Base-by-base conservation (phyloP, 2,888 invertebrate genomes). In the Thereva nobilitata region DNA sequence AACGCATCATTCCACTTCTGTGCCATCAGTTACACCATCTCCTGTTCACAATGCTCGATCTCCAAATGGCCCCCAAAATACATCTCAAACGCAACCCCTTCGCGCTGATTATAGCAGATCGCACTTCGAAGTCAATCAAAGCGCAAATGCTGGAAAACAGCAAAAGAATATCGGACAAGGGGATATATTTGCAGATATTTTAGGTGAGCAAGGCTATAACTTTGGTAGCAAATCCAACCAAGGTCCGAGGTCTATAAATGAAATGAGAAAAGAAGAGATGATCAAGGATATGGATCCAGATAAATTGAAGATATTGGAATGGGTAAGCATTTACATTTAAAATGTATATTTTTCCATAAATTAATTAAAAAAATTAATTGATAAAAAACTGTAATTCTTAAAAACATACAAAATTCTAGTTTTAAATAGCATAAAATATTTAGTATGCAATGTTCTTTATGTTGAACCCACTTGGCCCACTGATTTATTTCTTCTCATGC, bases 261-360 rank as follows among this genome's bases (percentile, higher is more conserved):
- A 91, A 71, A 95, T 97, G 95, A 84, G 95, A 37, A 94, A 94
- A 76, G 92, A 89, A 71, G 92, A 93, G 74, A 83, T 93, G 75
- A 89, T 87, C 1, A 90, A 86, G 74, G 92, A 92, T 67, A 94
- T 93, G 90, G 96, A 97, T 82, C 96, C 96, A 0, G 94, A 95
- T 71, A 91, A 91, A 79, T 79, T 96, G 55, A 93, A 89, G 82
- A 86, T 92, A 72, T 82, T 86, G 73, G 91, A 91, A 77, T 92
- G 92, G 92, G 93, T 93, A 77, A 78, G 79, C 69, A 37, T 50
- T 50, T 41, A 49, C 3, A 34, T 34, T 34, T 1, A 41, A n/a
- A 10, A 5, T 7, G 7, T 0, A 10, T 8, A 9, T 55, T 55
- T 9, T 41, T 23, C 23, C 2, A 23, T 23, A 23, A 23, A 23